A percentile compares a stretch with the other conserved stretches of the same genome.
Conservation (phyloP, 2,888 invertebrate genomes). For the Zeuzera pyrina region DNA sequence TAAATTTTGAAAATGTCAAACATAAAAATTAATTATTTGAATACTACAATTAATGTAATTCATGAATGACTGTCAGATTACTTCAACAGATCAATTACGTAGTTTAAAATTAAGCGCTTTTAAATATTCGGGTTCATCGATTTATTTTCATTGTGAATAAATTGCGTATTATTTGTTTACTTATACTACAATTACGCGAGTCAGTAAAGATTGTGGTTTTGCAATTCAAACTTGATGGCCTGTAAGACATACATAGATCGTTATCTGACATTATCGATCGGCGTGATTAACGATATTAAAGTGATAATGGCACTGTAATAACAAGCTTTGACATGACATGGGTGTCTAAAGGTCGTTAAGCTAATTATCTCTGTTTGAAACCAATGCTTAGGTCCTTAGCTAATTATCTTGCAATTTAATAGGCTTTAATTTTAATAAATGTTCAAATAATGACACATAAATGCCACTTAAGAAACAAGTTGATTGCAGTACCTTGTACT, state of each 20-base stretch:
- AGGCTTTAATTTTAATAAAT: conserved; percentile 27
- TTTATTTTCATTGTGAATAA: no score
- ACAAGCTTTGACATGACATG: conserved; percentile 25
- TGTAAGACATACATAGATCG: conserved; percentile 38
- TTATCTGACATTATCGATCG: conserved; percentile 52
- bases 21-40: no score
- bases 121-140: no score
- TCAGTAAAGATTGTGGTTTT: conserved; percentile 41
- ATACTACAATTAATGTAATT: no score
- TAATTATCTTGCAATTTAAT: no score
- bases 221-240: conserved; percentile 48
- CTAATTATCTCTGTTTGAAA: conserved; percentile 37
- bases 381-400: conserved; percentile 7
- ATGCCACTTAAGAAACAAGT: conserved; percentile 12
- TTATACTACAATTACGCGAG: no score
- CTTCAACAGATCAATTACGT: no score
- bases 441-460: conserved; percentile 20
- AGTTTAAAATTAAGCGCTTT: no score
- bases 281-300: conserved; percentile 56
- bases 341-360: conserved; percentile 18
- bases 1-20: no score
- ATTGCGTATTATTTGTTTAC: no score
- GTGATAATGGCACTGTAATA: conserved; percentile 55
- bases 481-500: no score
- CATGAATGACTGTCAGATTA: no score